Percentiles rank a stretch among this genome's conserved stretches.
Conservation (phyloP, 1,140 invertebrate genomes). For the Ceratosolen fusciceps region DNA sequence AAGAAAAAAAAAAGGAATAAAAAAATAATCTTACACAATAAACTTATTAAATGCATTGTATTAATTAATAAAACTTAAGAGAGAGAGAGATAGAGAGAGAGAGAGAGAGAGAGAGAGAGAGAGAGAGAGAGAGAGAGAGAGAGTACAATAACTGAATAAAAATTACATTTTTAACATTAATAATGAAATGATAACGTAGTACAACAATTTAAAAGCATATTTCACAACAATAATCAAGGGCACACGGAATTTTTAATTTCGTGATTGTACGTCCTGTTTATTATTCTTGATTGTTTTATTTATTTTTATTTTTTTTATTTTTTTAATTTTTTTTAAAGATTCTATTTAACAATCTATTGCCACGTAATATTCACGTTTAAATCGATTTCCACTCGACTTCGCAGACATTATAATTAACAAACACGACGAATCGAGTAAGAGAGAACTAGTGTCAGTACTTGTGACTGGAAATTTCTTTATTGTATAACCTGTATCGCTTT, state of each 20-base stretch:
- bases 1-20: no score
- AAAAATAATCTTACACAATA: constrained; percentile 10
- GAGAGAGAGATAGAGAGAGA: no score
- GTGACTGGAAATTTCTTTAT: constrained; percentile 28
- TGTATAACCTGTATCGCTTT: constrained; percentile 43
- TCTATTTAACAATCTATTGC: constrained; percentile 43
- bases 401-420: constrained; percentile 26
- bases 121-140: no score
- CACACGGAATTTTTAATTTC: constrained; percentile 37
- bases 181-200: constrained; percentile 15
- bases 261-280: constrained; percentile 42
- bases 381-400: constrained; percentile 12
- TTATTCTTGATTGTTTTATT: constrained; percentile 2
- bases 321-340: constrained; percentile 38
- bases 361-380: constrained; percentile 24
- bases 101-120: no score
- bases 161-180: constrained; percentile 27
- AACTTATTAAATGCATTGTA: constrained; percentile 4
- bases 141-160: constrained; percentile 16
- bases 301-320: no score
- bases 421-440: not conserved
- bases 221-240: constrained; percentile 25
- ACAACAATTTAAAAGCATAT: constrained; percentile 39
- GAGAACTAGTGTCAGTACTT: not conserved
- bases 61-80: constrained; percentile 33